phyloP scores from a whole-genome alignment of 2,888 invertebrate species.

The Acanthosepion esculentum region DNA sequence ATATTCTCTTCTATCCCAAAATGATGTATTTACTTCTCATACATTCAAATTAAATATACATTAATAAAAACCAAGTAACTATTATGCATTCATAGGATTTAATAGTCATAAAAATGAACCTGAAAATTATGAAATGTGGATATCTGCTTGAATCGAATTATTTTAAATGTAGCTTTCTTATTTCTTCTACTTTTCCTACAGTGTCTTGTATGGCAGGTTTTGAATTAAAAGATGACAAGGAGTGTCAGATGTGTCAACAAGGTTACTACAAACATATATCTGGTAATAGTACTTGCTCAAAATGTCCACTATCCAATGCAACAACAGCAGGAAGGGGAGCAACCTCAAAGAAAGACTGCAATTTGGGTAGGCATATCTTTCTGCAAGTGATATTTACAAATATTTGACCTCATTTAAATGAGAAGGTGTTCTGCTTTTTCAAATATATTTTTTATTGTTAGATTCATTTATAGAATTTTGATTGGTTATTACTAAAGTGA shows the following conservation, averaged over 20 bases:
- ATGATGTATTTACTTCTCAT: no score
- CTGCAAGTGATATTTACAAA: not conserved
- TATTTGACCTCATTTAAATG: no score
- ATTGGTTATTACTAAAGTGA: no score
- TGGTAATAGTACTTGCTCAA: conserved; percentile 82
- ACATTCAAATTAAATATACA: no score
- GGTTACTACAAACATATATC: conserved; percentile 95
- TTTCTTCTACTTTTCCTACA: conserved; percentile 45
- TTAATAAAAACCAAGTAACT: no score
- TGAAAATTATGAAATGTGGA: not conserved
- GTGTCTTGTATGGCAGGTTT: conserved; percentile 54
- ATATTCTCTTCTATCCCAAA: no score
- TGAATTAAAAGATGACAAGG: conserved; percentile 48
- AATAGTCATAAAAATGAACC: not conserved
- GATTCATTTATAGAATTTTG: no score
- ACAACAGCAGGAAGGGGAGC: conserved; percentile 51
- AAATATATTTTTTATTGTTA: no score
- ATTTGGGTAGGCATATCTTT: conserved; percentile 51
- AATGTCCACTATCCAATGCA: conserved; percentile 41
- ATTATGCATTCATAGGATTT: no score
- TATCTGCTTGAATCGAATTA: not conserved
- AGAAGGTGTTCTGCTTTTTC: no score
- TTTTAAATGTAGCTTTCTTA: not conserved
- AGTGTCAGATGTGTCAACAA: conserved; percentile 90
- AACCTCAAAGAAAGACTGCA: conserved; percentile 49